phyloP scores from a whole-genome alignment of 2,113 vertebrate genomes.

The Amia ocellicauda region DNA sequence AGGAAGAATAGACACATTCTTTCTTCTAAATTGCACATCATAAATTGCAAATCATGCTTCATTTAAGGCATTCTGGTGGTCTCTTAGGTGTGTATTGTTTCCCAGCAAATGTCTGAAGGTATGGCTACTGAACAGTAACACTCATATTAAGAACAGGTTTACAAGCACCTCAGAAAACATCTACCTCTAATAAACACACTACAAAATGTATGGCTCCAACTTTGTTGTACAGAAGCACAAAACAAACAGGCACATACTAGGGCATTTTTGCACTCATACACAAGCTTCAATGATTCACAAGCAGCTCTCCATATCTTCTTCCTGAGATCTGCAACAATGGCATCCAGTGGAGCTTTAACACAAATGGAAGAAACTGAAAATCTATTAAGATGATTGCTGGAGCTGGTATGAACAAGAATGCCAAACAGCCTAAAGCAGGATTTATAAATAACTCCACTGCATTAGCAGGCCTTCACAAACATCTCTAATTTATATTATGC shows the following conservation, averaged over 20 bases:
- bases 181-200: background rate
- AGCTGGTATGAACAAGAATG: constrained; percentile 54
- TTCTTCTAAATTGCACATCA: background rate
- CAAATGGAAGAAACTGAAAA: constrained; percentile 22
- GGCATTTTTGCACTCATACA: background rate
- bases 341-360: constrained; percentile 27
- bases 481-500: background rate
- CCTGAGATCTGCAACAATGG: constrained; percentile 27
- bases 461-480: constrained; percentile 37
- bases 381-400: constrained; percentile 8
- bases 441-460: constrained; percentile 55
- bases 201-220: background rate
- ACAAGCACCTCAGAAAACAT: background rate
- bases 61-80: background rate
- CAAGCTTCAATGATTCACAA: too few relatives aligned
- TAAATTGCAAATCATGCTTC: background rate
- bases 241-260: background rate
- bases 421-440: constrained; percentile 45
- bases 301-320: constrained; percentile 28
- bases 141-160: too few relatives aligned
- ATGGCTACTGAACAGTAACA: background rate
- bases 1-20: constrained; percentile 10
- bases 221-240: background rate
- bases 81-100: background rate
- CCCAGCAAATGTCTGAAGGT: background rate